These are phyloP conservation scores for Lanius ludovicianus DNA, from an alignment of 2,113 vertebrate species.

Conservation along the genomic window DNA sequence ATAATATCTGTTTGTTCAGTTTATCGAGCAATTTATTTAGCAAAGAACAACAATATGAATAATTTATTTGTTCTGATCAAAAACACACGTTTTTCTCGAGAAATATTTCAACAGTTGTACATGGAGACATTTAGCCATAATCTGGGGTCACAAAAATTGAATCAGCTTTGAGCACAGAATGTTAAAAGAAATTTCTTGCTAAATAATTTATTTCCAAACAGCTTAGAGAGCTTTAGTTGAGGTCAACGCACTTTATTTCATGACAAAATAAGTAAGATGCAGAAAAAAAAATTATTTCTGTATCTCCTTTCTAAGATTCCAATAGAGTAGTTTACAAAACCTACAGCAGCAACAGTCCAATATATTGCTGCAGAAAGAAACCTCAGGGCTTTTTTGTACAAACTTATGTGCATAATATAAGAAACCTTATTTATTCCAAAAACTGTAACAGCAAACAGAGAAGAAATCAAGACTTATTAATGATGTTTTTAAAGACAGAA, in stretches of 20 bases:
- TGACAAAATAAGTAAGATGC: background rate
- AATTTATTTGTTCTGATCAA: slow-evolving; percentile 43
- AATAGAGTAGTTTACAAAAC: background rate
- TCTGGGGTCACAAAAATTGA: slow-evolving; percentile 11
- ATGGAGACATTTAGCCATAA: background rate
- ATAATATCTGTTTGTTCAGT: slow-evolving; percentile 17
- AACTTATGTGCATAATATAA: background rate
- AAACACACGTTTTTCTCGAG: slow-evolving; percentile 25
- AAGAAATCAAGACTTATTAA: background rate
- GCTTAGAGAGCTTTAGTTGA: background rate
- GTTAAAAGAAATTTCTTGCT: slow-evolving; percentile 27
- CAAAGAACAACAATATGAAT: background rate
- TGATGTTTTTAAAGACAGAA: background rate
- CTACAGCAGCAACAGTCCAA: background rate
- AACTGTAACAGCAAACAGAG: background rate
- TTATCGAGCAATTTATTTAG: slow-evolving; percentile 51
- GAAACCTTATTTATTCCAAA: background rate
- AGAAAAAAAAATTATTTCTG: background rate
- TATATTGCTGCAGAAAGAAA: background rate
- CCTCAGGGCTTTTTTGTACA: background rate
- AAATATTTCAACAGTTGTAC: slow-evolving; percentile 29
- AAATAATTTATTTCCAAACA: background rate
- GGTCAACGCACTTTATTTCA: background rate
- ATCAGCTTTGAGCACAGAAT: slow-evolving; percentile 6
- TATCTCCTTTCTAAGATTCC: slow-evolving; percentile 1